Percentiles rank a stretch among this genome's conserved stretches.
These are phyloP conservation scores for Trichogramma dendrolimi DNA, from an alignment of 2,888 invertebrate genomes.

Conservation along the genomic window DNA sequence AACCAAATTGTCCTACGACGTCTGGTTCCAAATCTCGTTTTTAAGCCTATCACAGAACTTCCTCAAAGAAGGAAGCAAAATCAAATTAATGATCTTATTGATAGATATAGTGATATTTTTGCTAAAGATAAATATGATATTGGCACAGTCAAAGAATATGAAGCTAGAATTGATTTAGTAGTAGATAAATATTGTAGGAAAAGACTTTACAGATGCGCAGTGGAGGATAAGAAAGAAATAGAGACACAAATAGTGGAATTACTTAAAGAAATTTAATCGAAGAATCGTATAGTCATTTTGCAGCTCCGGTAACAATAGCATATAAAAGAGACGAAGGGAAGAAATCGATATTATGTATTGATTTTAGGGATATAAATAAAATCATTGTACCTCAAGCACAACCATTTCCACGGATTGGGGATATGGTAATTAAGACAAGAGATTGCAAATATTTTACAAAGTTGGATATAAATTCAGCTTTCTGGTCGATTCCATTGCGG, in stretches of 20 bases:
- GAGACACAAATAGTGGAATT: constrained; percentile 32
- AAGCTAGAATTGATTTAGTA: constrained; percentile 31
- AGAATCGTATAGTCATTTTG: constrained; percentile 34
- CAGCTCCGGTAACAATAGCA: constrained; percentile 29
- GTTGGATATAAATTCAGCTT: constrained; percentile 34
- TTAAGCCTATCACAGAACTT: too few relatives aligned
- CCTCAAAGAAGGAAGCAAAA: too few relatives aligned
- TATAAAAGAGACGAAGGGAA: constrained; percentile 31
- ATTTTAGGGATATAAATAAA: constrained; percentile 33
- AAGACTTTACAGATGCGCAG: constrained; percentile 29
- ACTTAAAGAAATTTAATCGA: constrained; percentile 32
- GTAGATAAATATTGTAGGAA: constrained; percentile 30
- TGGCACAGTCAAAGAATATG: constrained; percentile 30
- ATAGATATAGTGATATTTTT: constrained; percentile 31
- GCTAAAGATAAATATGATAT: constrained; percentile 34
- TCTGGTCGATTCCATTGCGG: constrained; percentile 24
- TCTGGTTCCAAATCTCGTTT: too few relatives aligned
- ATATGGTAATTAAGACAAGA: constrained; percentile 28
- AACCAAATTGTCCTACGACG: too few relatives aligned
- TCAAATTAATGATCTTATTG: constrained; percentile 28
- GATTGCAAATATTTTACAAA: constrained; percentile 27
- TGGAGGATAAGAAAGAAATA: constrained; percentile 33
- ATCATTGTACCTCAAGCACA: constrained; percentile 31
- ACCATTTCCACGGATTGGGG: constrained; percentile 33
- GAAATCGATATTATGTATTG: constrained; percentile 30